Percentiles rank a stretch among this genome's conserved stretches.
phyloP scores from a whole-genome alignment of 2,888 invertebrate genomes.

The Charanyca ferruginea region DNA sequence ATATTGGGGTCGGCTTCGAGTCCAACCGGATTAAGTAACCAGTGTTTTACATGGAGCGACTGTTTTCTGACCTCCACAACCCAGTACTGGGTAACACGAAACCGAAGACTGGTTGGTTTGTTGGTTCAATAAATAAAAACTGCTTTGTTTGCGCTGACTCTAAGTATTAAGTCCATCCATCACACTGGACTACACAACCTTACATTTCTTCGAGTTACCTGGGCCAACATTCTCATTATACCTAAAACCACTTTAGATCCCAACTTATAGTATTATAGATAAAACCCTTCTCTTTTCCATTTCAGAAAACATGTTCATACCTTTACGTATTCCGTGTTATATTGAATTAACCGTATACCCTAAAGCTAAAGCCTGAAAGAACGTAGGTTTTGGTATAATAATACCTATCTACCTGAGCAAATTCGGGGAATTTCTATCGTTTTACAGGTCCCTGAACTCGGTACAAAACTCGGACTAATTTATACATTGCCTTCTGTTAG shows the following conservation, averaged over 20 bases:
- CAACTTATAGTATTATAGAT: slow-evolving; percentile 23
- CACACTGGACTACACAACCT: not conserved
- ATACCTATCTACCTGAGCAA: not conserved
- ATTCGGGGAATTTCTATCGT: slow-evolving; percentile 10
- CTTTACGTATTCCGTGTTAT: slow-evolving; percentile 2
- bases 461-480: slow-evolving; percentile 2
- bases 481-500: slow-evolving; percentile 3
- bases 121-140: too few species aligned
- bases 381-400: slow-evolving; percentile 26
- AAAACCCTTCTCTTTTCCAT: slow-evolving; percentile 29
- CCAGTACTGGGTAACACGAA: too few species aligned
- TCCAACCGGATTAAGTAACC: too few species aligned
- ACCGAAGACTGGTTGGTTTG: too few species aligned
- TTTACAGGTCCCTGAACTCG: slow-evolving; percentile 30
- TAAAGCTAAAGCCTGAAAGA: not conserved
- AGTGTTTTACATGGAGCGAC: too few species aligned
- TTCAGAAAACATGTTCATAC: slow-evolving; percentile 20
- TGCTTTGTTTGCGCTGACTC: not conserved
- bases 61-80: too few species aligned
- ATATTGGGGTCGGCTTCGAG: too few species aligned
- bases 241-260: slow-evolving; percentile 27
- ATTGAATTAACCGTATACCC: slow-evolving; percentile 31
- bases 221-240: slow-evolving; percentile 25
- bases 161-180: not conserved
- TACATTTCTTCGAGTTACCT: slow-evolving; percentile 16